Base-by-base conservation (phyloP, 2,113 vertebrate species). In the Crotophaga sulcirostris region DNA sequence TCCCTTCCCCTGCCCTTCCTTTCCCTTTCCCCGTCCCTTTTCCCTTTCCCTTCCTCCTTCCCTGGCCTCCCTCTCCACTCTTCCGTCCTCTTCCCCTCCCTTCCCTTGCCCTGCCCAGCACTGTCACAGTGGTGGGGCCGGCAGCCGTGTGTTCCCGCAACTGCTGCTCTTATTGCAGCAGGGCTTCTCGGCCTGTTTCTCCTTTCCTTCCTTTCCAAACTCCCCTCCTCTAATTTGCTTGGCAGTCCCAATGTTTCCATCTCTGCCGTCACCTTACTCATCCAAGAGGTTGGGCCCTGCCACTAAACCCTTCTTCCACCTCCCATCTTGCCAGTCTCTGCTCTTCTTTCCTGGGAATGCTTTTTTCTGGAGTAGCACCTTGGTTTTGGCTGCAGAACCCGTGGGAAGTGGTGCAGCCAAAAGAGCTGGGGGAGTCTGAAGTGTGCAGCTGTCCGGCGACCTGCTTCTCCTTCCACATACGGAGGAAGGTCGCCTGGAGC, bases 161-260 rank as follows among this genome's bases (percentile, higher is more conserved):
- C 33, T 2, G 56, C 47, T 15, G 16, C 6, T 38, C 6, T 36
- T 19, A 36, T 47, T 38, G 42, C 13, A 25, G 23, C 79, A 49
- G 10, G 5, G 24, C 18, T 70, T 52, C 38, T 5, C 11, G 25
- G 45, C 19, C 2, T 28, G 21, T 3, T 42, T 70, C 40, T 33
- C 28, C 44, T 40, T 34, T 28, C 6, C 8, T 36, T 82, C 4
- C 7, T 54, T 40, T 31, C 16, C 19, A 8, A 6, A 3, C 4
- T 2, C 3, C 11, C 2, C 5, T 63, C 5, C 17, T 6, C 8
- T 34, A 0, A 10, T 4, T 34, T 29, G 17, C 5, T 70, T 38
- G 40, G 26, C 10, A 82, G 8, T 34, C 5, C 6, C 21, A 0
- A 0, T 26, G 62, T 42, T 66, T 21, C 2, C 17, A 1, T 40